A percentile compares a stretch with the other conserved stretches of the same genome.
Conservation (phyloP, 2,888 invertebrate species). For the Eurois occulta region DNA sequence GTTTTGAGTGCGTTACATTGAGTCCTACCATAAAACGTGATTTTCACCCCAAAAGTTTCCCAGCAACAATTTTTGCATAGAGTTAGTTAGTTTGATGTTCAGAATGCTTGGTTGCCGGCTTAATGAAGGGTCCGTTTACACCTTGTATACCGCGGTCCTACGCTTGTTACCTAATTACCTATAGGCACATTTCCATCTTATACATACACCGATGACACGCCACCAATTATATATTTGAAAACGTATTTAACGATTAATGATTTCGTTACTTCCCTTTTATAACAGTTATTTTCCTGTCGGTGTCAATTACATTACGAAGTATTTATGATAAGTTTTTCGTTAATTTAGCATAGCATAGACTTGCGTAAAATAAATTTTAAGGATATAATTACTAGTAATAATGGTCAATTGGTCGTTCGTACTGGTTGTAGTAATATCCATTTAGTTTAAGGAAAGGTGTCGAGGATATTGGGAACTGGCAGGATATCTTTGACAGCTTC, state of each 20-base stretch:
- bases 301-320: slow-evolving; percentile 49
- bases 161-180: neutral
- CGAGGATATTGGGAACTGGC: slow-evolving; percentile 6
- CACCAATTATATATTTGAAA: slow-evolving; percentile 42
- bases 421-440: neutral
- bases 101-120: neutral
- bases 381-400: slow-evolving; percentile 39
- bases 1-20: too few species aligned
- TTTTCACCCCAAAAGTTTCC: too few species aligned
- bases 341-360: slow-evolving; percentile 25
- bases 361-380: slow-evolving; percentile 25
- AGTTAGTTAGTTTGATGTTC: too few species aligned
- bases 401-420: slow-evolving; percentile 31
- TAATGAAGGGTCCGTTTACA: neutral
- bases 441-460: slow-evolving; percentile 23
- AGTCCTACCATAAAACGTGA: too few species aligned
- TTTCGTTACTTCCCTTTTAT: slow-evolving; percentile 45
- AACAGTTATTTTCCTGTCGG: slow-evolving; percentile 46
- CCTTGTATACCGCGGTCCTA: neutral
- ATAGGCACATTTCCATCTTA: neutral
- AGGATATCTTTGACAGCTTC: slow-evolving; percentile 37
- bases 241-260: slow-evolving; percentile 33
- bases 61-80: too few species aligned
- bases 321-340: slow-evolving; percentile 27
- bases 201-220: slow-evolving; percentile 13